A percentile compares a stretch with the other conserved stretches of the same genome.
Conservation (phyloP, 1,140 invertebrate genomes). For the Drosophila pseudoananassae region DNA sequence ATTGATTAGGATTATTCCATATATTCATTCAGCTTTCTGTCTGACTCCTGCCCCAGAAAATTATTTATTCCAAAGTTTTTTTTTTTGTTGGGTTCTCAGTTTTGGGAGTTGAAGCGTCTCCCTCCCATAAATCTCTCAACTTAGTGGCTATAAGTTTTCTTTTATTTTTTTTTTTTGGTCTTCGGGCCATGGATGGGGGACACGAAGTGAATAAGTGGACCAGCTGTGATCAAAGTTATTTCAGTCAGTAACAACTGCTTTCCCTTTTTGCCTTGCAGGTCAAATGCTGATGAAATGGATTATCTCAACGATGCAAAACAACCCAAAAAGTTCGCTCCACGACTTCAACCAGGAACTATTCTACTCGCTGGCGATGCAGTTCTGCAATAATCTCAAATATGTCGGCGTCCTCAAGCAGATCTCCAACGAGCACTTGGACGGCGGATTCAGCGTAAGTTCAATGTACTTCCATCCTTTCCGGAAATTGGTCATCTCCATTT, state of each 20-base stretch:
- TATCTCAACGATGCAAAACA: conserved; percentile 90
- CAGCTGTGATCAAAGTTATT: conserved; percentile 46
- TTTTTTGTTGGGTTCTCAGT: background rate
- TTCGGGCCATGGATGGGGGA: background rate
- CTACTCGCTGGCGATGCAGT: conserved; percentile 90
- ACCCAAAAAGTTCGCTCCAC: conserved; percentile 65
- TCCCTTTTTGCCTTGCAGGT: conserved; percentile 86
- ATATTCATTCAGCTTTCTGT: conserved; percentile 14
- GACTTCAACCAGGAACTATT: conserved; percentile 87
- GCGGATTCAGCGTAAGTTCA: conserved; percentile 90
- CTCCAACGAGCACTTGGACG: conserved; percentile 80
- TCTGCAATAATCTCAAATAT: conserved; percentile 95
- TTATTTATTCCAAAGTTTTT: conserved; percentile 75
- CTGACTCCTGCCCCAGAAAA: conserved; percentile 44
- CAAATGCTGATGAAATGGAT: conserved; percentile 96
- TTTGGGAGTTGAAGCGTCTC: conserved; percentile 31
- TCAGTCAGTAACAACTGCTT: conserved; percentile 30
- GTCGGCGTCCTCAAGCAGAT: conserved; percentile 93
- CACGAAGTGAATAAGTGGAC: conserved; percentile 32
- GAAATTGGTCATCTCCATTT: conserved; percentile 47
- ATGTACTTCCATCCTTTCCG: conserved; percentile 45
- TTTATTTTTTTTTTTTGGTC: background rate
- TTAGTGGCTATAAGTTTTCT: conserved; percentile 35
- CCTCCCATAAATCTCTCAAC: conserved; percentile 34
- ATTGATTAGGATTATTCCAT: conserved; percentile 18